Evolutionary conservation across 2,113 vertebrate species (phyloP).

Genomic region (Tauraco erythrolophus): DNA sequence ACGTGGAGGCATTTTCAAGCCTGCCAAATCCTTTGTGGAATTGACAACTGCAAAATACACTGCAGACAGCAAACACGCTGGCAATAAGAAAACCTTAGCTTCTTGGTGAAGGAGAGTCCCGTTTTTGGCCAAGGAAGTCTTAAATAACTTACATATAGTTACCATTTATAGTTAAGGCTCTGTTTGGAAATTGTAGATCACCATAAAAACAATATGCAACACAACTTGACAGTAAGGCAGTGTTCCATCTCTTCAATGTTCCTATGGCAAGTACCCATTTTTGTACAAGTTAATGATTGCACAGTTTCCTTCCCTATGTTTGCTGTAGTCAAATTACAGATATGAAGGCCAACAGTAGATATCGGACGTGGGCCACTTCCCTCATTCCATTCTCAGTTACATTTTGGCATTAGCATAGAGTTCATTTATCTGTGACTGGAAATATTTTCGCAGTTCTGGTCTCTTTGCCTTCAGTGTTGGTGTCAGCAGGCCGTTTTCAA

Average conservation of each 20-base stretch:
- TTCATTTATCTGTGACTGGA: slow-evolving; percentile 88
- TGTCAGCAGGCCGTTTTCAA: slow-evolving; percentile 93
- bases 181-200: slow-evolving; percentile 76
- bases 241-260: slow-evolving; percentile 74
- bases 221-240: slow-evolving; percentile 78
- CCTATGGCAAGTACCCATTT: slow-evolving; percentile 75
- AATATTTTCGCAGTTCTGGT: slow-evolving; percentile 83
- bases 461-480: slow-evolving; percentile 95
- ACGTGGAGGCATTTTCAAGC: slow-evolving; percentile 47
- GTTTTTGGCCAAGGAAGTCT: slow-evolving; percentile 70
- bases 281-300: slow-evolving; percentile 65
- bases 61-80: slow-evolving; percentile 67
- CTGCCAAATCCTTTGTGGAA: slow-evolving; percentile 39
- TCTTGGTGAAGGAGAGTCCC: slow-evolving; percentile 57
- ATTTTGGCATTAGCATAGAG: slow-evolving; percentile 91
- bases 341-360: slow-evolving; percentile 62
- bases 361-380: background rate
- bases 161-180: slow-evolving; percentile 82
- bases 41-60: slow-evolving; percentile 39
- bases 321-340: slow-evolving; percentile 67
- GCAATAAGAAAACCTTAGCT: slow-evolving; percentile 64
- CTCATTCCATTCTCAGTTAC: slow-evolving; percentile 63
- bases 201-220: slow-evolving; percentile 75
- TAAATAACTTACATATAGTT: slow-evolving; percentile 78
- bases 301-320: slow-evolving; percentile 70